Conservation (phyloP, 2,888 invertebrate genomes). For the Argyresthia goedartella region DNA sequence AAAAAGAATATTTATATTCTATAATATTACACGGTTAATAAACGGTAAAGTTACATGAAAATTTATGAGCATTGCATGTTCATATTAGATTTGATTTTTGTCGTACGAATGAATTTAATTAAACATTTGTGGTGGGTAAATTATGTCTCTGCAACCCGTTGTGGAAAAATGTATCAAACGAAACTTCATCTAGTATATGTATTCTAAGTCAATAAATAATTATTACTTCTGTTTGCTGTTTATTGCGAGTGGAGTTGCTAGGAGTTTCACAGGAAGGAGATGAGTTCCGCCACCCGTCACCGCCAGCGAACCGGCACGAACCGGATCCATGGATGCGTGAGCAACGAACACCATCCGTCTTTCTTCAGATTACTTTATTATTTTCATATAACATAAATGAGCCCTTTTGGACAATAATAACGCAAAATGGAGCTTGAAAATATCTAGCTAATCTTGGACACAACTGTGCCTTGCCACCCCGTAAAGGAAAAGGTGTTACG, state of each 20-base stretch:
- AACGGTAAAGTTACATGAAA: background rate
- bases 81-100: background rate
- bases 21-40: background rate
- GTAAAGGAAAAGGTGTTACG: too few species aligned
- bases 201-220: too few species aligned
- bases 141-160: too few species aligned
- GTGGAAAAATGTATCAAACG: too few species aligned
- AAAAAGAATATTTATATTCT: too few species aligned
- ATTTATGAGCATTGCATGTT: background rate
- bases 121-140: too few species aligned
- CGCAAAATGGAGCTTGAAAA: too few species aligned
- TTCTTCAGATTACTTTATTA: background rate
- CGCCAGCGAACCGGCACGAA: slow-evolving; percentile 2
- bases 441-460: too few species aligned
- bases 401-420: too few species aligned
- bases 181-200: too few species aligned
- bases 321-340: background rate
- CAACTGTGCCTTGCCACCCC: too few species aligned
- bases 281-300: slow-evolving; percentile 6
- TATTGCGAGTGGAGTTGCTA: background rate
- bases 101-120: too few species aligned
- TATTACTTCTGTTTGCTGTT: background rate
- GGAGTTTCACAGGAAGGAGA: background rate
- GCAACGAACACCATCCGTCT: background rate
- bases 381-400: background rate